Conservation (phyloP, 2,113 vertebrate species). For the Neotoma lepida region DNA sequence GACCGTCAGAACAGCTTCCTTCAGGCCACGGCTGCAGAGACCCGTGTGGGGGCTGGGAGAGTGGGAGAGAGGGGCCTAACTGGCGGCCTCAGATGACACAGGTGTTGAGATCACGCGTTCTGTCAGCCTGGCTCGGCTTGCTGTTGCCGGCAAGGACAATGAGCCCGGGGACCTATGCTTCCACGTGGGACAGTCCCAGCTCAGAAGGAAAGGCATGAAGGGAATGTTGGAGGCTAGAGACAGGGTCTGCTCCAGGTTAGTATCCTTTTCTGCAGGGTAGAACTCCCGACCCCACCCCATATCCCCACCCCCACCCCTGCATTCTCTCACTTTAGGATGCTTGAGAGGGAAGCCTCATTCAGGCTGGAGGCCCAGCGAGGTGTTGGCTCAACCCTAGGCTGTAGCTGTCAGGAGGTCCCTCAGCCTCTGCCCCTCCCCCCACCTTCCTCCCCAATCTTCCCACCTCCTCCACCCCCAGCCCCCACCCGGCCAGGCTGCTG, state of each 20-base stretch:
- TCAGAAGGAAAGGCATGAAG: neutral
- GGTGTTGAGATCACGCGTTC: neutral
- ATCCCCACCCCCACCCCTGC: too few species aligned
- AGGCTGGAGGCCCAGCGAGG: neutral
- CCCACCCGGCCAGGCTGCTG: neutral
- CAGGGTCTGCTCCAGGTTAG: too few species aligned
- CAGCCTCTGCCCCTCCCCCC: too few species aligned
- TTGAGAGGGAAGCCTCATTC: neutral
- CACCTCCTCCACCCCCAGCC: neutral
- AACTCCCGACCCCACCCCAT: neutral
- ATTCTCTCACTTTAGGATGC: neutral
- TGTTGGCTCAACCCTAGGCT: neutral
- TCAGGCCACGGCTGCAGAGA: neutral
- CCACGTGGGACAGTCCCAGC: accelerated
- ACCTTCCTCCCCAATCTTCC: neutral
- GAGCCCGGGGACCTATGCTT: neutral
- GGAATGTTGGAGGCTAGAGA: too few species aligned
- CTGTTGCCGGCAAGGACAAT: accelerated
- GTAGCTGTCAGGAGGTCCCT: neutral
- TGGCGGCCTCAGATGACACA: neutral
- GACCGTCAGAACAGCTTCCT: neutral
- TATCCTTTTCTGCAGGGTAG: neutral
- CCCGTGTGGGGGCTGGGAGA: neutral
- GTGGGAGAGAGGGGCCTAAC: accelerated
- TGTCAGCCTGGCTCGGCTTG: neutral